These are phyloP conservation scores for Cydia fagiglandana DNA, from an alignment of 1,140 invertebrate species.

Conservation along the genomic window DNA sequence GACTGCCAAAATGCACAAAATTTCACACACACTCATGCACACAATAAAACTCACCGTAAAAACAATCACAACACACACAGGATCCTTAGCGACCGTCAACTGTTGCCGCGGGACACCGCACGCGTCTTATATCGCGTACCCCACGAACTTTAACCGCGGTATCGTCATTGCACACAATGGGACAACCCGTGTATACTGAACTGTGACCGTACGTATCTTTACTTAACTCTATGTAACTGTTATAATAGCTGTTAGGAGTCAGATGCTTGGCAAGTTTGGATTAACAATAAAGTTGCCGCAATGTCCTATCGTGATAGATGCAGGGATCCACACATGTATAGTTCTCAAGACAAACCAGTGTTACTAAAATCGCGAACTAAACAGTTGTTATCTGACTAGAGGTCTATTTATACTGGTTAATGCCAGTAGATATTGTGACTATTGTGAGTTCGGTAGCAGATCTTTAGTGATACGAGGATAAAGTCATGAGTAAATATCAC, in stretches of 20 bases:
- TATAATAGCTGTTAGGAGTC: neutral
- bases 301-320: constrained; percentile 59
- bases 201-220: neutral
- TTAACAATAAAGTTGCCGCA: constrained; percentile 55
- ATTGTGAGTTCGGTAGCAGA: neutral
- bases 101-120: constrained; percentile 56
- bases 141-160: constrained; percentile 47
- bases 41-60: constrained; percentile 45
- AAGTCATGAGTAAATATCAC: constrained; percentile 44
- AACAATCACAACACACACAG: constrained; percentile 52
- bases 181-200: neutral
- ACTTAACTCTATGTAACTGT: neutral
- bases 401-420: neutral
- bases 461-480: constrained; percentile 41
- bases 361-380: neutral
- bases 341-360: constrained; percentile 20
- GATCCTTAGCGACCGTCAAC: constrained; percentile 55
- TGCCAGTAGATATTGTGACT: neutral
- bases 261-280: neutral
- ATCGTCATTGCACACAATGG: neutral
- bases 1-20: neutral
- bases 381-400: neutral
- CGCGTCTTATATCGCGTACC: constrained; percentile 64
- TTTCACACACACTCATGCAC: constrained; percentile 4
- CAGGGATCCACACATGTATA: constrained; percentile 43